Evolutionary conservation across 2,113 vertebrate genomes (phyloP).

Genomic region (Eupsittula cactorum): DNA sequence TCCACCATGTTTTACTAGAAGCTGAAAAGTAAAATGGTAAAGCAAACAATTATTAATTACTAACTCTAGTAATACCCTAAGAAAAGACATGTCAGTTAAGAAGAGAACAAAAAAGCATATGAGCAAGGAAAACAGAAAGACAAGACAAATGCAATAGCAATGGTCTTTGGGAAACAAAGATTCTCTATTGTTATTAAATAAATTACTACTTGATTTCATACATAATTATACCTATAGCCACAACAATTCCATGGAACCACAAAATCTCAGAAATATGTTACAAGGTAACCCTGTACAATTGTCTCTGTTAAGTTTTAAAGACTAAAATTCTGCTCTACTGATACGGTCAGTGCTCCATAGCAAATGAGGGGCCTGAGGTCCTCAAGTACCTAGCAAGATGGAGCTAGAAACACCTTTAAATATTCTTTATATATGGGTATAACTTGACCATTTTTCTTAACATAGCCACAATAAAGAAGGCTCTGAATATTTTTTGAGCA

Average conservation of each 20-base stretch:
- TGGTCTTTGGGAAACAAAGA: background rate
- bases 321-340: background rate
- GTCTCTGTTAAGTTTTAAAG: background rate
- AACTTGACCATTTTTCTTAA: background rate
- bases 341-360: background rate
- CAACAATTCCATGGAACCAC: background rate
- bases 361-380: background rate
- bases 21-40: conserved; percentile 69
- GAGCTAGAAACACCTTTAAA: background rate
- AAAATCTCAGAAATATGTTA: background rate
- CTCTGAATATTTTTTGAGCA: background rate
- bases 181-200: background rate
- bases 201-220: background rate
- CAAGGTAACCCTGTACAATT: background rate
- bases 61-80: background rate
- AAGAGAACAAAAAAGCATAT: background rate
- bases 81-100: background rate
- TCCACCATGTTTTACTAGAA: conserved; percentile 89
- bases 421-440: background rate
- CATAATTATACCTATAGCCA: background rate
- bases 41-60: background rate
- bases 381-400: background rate
- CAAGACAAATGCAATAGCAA: background rate
- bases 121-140: background rate
- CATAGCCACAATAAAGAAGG: background rate